Evolutionary conservation across 2,888 invertebrate species (phyloP).

Genomic region (Noctua pronuba): DNA sequence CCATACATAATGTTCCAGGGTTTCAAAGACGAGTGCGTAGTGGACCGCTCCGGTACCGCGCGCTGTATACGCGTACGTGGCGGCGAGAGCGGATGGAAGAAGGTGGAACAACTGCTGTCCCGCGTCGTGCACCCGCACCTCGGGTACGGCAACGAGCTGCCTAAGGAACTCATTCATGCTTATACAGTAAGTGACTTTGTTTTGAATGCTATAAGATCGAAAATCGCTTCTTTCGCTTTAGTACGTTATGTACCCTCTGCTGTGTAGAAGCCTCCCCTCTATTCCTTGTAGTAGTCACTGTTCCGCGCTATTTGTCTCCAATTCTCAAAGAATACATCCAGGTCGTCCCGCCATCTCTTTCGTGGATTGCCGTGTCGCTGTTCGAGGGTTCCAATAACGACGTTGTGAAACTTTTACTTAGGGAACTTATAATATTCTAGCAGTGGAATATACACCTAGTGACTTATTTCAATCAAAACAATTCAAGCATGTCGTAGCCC

Average conservation of each 20-base stretch:
- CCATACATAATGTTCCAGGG: conserved; percentile 87
- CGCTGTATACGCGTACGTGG: conserved; percentile 83
- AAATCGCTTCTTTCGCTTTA: background rate
- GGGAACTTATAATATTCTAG: too few relatives aligned
- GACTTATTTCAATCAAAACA: too few relatives aligned
- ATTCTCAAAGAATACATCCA: too few relatives aligned
- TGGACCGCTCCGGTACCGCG: conserved; percentile 72
- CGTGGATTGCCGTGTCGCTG: too few relatives aligned
- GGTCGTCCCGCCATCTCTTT: too few relatives aligned
- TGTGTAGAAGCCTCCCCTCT: background rate
- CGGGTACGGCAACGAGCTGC: conserved; percentile 77
- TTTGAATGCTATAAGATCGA: background rate
- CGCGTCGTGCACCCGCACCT: conserved; percentile 85
- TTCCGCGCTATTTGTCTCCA: background rate
- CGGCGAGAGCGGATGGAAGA: conserved; percentile 81
- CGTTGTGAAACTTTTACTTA: too few relatives aligned
- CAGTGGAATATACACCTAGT: too few relatives aligned
- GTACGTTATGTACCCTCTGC: too few relatives aligned
- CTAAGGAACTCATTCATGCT: conserved; percentile 66
- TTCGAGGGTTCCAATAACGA: too few relatives aligned
- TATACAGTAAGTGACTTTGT: conserved; percentile 80
- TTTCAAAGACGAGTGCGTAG: conserved; percentile 94
- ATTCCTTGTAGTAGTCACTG: background rate
- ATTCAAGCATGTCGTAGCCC: too few relatives aligned
- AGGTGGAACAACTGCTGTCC: conserved; percentile 77